A percentile compares a stretch with the other conserved stretches of the same genome.
These are phyloP conservation scores for Zenarchopterus dispar DNA, from an alignment of 2,797 vertebrate species.

Conservation along the genomic window DNA sequence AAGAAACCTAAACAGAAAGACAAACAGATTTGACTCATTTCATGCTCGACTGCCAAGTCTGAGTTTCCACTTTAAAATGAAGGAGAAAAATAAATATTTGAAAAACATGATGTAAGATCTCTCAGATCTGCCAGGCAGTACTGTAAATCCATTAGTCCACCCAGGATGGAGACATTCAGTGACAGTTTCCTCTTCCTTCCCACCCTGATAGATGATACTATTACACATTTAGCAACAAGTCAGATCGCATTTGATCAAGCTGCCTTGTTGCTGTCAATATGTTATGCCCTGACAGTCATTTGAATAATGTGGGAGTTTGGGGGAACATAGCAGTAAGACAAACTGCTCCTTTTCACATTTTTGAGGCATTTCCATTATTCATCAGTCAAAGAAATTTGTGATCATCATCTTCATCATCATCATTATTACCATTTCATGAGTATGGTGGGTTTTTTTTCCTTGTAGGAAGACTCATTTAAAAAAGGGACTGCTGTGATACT, in stretches of 20 bases:
- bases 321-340: constrained; percentile 22
- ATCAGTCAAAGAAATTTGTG: constrained; percentile 10
- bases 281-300: constrained; percentile 55
- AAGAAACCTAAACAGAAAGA: constrained; percentile 34
- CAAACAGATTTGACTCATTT: constrained; percentile 56
- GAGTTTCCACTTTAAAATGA: constrained; percentile 61
- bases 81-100: constrained; percentile 71
- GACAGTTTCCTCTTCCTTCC: constrained; percentile 46
- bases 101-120: constrained; percentile 68
- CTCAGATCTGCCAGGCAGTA: constrained; percentile 56
- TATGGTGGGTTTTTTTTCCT: neutral
- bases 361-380: constrained; percentile 14
- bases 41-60: constrained; percentile 59
- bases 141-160: constrained; percentile 69
- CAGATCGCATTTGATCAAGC: constrained; percentile 64
- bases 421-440: neutral
- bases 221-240: constrained; percentile 63
- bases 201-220: constrained; percentile 60
- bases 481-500: neutral
- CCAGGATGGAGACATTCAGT: constrained; percentile 44
- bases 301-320: constrained; percentile 47
- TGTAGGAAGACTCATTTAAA: constrained; percentile 2
- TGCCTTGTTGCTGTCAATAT: constrained; percentile 58
- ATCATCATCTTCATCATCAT: too few relatives aligned
- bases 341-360: constrained; percentile 36